Conservation (phyloP, 2,113 vertebrate species). For the Leptosomus discolor region DNA sequence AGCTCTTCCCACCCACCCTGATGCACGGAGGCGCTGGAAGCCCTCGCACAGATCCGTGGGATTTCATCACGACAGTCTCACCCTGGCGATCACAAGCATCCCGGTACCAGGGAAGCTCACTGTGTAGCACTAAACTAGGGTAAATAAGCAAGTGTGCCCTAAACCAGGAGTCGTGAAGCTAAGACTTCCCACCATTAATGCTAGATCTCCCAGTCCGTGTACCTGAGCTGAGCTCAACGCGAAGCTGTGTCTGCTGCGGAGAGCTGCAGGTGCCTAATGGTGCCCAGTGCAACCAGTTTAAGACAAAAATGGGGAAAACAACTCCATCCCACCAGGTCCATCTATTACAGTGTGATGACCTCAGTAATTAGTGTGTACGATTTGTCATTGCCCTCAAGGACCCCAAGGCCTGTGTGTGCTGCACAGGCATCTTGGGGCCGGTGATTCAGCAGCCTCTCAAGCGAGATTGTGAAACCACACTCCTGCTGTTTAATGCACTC, state of each 20-base stretch:
- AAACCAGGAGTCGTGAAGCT: not conserved
- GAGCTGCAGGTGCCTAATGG: not conserved
- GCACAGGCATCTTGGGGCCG: conserved; percentile 47
- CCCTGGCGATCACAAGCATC: not conserved
- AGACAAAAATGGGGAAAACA: not conserved
- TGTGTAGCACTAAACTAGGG: not conserved
- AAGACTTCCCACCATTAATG: not conserved
- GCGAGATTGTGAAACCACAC: conserved; percentile 55
- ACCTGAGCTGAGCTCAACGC: not conserved
- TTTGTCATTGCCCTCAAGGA: conserved; percentile 72
- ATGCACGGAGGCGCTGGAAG: not conserved
- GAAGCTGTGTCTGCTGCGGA: not conserved
- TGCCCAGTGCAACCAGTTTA: not conserved
- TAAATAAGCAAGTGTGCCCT: not conserved
- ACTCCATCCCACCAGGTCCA: not conserved
- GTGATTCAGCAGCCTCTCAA: conserved; percentile 67
- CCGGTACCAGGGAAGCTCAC: not conserved
- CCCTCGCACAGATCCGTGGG: fast-evolving
- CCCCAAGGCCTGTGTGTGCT: conserved; percentile 41
- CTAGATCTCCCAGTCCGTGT: not conserved
- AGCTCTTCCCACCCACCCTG: not conserved
- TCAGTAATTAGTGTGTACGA: not conserved
- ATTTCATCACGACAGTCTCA: not conserved
- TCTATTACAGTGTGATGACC: not conserved
- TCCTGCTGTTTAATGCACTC: conserved; percentile 67